These are phyloP conservation scores for Cheumatopsyche charites DNA, from an alignment of 1,140 invertebrate species.

Conservation along the genomic window DNA sequence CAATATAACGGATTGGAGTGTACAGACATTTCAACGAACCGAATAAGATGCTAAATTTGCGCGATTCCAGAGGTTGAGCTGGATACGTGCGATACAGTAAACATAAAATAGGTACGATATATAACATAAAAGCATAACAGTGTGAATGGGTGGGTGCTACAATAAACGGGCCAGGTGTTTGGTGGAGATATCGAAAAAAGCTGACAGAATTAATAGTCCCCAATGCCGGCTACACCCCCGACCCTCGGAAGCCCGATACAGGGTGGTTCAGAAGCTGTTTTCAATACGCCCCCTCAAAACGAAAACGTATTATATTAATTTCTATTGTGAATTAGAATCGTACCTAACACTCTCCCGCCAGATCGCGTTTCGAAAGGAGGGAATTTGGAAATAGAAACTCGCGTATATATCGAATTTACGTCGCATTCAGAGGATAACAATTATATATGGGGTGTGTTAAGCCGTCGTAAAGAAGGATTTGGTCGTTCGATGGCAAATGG, in stretches of 20 bases:
- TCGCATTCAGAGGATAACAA: constrained; percentile 33
- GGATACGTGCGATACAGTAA: neutral
- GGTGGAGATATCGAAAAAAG: constrained; percentile 49
- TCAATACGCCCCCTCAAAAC: constrained; percentile 4
- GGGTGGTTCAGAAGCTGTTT: constrained; percentile 30
- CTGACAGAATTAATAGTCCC: constrained; percentile 49
- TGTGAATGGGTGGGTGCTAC: constrained; percentile 42
- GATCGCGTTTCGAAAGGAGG: too few relatives aligned
- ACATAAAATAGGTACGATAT: constrained; percentile 4
- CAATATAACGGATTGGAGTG: too few relatives aligned
- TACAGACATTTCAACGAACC: too few relatives aligned
- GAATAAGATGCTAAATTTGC: too few relatives aligned
- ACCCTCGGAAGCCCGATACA: neutral
- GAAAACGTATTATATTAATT: too few relatives aligned
- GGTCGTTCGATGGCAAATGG: constrained; percentile 31
- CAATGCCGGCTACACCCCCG: constrained; percentile 6
- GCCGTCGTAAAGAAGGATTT: constrained; percentile 44
- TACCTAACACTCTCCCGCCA: neutral
- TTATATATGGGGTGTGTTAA: constrained; percentile 40
- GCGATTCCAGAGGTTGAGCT: too few relatives aligned
- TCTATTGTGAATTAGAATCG: constrained; percentile 5
- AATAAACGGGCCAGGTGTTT: constrained; percentile 47
- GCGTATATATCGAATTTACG: constrained; percentile 42
- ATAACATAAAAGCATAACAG: constrained; percentile 20
- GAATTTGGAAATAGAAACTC: constrained; percentile 37